Base-by-base conservation (phyloP, 2,797 vertebrate species). In the Phoeniculus purpureus region DNA sequence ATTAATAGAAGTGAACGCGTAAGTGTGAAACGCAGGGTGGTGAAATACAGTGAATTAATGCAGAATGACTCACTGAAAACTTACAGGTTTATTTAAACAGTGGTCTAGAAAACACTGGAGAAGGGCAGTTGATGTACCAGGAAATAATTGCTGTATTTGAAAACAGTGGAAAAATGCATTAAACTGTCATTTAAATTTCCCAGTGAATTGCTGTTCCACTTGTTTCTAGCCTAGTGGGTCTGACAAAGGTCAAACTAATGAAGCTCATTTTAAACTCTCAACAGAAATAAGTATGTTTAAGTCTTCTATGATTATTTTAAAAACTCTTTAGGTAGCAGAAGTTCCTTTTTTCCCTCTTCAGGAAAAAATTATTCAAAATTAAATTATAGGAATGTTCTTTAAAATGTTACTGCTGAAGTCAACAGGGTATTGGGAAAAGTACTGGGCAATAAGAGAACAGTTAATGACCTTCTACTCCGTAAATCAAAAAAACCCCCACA, bases 211-310 rank as follows among this genome's bases (percentile, higher is more conserved):
- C 51, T 37, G 43, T 77, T 85, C 37, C 67, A 3, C n/a, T 80
- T 61, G 50, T 86, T 88, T 79, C 32, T 71, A 58, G 25, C 81
- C 84, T 61, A 80, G 54, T 72, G 86, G 20, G 15, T 72, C 72
- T 82, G 66, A 59, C 79, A 92, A 80, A 90, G 95, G 95, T 94
- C 92, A 94, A 89, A 93, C 64, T 58, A 85, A 86, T 90, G n/a
- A 43, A 43, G 13, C 43, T 15, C 43, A 43, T 43, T 43, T 43
- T 13, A 43, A 43, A 43, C 43, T 43, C 43, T 43, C 43, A 14
- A 43, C 13, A 43, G 43, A 43, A 43, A 16, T 14, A 43, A 48
- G 12, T 71, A 20, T 64, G 59, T 58, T 60, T 8, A 73, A 58
- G 43, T 79, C 4, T 59, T 50, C 47, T 71, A 32, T 56, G 23